Evolutionary conservation across 2,888 invertebrate genomes (phyloP), one percentile per base, ranked within the genome.

Genomic region (Thyatira batis): DNA sequence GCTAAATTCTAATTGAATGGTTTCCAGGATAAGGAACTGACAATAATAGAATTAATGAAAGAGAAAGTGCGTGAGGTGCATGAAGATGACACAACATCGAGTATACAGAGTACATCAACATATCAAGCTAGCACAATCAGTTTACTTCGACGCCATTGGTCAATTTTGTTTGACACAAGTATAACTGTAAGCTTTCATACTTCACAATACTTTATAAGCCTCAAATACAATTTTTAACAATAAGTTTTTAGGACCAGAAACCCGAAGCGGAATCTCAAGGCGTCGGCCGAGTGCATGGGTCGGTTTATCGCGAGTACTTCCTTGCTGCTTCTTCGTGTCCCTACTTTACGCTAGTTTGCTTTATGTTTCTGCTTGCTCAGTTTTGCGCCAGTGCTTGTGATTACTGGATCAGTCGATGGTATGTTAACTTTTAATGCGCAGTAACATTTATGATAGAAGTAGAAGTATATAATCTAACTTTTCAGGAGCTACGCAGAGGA

Each of bases 341-440:
- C 1, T 77, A 74, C 55, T 84, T 82, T 8, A 52, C 58, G 20
- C 20, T 86, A 1, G 90, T 88, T 2, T 58, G 74, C n/a, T 59
- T 80, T 8, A 71, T 86, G 80, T 92, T 91, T 56, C 8, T 95
- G 0, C 49, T 94, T 2, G 93, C 95, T 3, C 96, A 96, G 80
- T 72, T 78, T 48, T 89, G 84, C 60, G 91, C 90, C 0, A 91
- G 91, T 57, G 82, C 80, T 27, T 84, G 87, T 50, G 92, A 92
- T 61, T 92, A 81, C 67, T 92, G 92, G 92, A 87, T 90, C 30
- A 86, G 85, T 65, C 71, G 78, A 73, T 91, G 91, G 90, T 92
- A 73, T 54, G 64, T n/a, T 39, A 17, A 13, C 13, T 13, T 13
- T 5, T 33, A 21, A 20, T 44, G 44, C 28, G 27, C 6, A 48